A percentile compares a stretch with the other conserved stretches of the same genome.
Evolutionary conservation across 2,113 vertebrate genomes (phyloP).

Genomic region (Thamnaconus septentrionalis): DNA sequence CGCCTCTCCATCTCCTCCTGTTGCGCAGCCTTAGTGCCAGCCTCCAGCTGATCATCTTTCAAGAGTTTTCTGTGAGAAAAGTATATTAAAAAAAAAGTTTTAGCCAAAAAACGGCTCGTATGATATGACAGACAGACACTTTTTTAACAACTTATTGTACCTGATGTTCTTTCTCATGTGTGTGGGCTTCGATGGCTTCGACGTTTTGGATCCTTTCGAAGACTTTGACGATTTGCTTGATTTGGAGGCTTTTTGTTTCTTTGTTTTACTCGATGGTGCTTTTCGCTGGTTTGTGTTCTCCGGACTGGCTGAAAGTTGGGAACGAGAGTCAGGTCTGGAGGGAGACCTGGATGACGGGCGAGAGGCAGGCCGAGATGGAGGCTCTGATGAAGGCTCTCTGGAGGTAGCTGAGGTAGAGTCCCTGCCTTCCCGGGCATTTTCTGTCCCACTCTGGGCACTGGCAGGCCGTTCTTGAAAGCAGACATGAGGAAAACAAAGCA

Average conservation of each 20-base stretch:
- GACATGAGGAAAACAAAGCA: too few relatives aligned
- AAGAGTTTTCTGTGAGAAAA: conserved; percentile 85
- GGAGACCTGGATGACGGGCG: conserved; percentile 78
- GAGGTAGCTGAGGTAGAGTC: conserved; percentile 85
- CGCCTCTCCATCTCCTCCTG: conserved; percentile 96
- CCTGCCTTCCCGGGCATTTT: conserved; percentile 69
- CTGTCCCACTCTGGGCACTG: conserved; percentile 78
- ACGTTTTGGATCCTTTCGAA: conserved; percentile 71
- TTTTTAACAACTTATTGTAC: conserved; percentile 57
- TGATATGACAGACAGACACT: too few relatives aligned
- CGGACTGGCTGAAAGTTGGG: conserved; percentile 77
- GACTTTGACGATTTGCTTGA: conserved; percentile 64
- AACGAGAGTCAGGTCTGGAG: conserved; percentile 81
- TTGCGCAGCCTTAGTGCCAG: conserved; percentile 96
- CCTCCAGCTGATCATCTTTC: conserved; percentile 94
- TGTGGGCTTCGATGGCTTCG: conserved; percentile 86
- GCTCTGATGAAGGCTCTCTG: conserved; percentile 79
- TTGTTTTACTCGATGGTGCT: conserved; percentile 78
- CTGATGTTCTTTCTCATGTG: conserved; percentile 98
- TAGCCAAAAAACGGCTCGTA: too few relatives aligned
- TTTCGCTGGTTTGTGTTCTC: conserved; percentile 82
- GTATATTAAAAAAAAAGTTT: conserved; percentile 7
- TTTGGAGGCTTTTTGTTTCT: conserved; percentile 82
- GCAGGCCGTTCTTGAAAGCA: conserved; percentile 78
- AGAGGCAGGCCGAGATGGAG: conserved; percentile 63